Evolutionary conservation across 2,888 invertebrate genomes (phyloP), one percentile per base, ranked within the genome.

Genomic region (Neria commutata): DNA sequence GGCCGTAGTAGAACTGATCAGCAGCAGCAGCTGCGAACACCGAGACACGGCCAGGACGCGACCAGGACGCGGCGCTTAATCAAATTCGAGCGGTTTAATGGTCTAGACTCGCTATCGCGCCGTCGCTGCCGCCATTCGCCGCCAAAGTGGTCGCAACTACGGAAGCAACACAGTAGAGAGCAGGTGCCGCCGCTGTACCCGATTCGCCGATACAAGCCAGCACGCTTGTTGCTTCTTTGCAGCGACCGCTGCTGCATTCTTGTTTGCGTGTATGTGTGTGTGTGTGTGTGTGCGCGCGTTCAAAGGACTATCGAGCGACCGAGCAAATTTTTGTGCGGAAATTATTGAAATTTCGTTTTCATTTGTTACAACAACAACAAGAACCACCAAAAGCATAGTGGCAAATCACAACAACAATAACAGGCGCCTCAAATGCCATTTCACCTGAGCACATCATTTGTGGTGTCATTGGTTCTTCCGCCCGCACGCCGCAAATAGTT

Each of bases 281-380:
- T 66, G 68, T 63, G 57, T 50, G 52, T 40, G 55, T 34, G 34
- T 49, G 55, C 47, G 63, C 64, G 71, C n/a, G n/a, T n/a, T n/a
- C n/a, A n/a, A n/a, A n/a, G n/a, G n/a, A n/a, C n/a, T n/a, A n/a
- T n/a, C n/a, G n/a, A n/a, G n/a, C n/a, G n/a, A n/a, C n/a, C n/a
- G n/a, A n/a, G n/a, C 64, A 69, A 67, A 67, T 73, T 73, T 69
- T 72, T 69, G 64, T 73, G 67, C 76, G 74, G 74, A 74, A 74
- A 74, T 75, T 73, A 73, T 75, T 74, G 72, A 74, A 75, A 76
- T 74, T 75, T 68, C 65, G 65, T 67, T 74, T 70, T 68, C 68
- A 60, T 68, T 70, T 69, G 68, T n/a, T n/a, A 52, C 29, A 23
- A 8, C 11, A 47, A 21, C 45, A 17, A 23, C 8, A 19, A 46